Percentiles rank a stretch among this genome's conserved stretches.
Evolutionary conservation across 2,113 vertebrate species (phyloP).

Genomic region (Etheostoma spectabile): DNA sequence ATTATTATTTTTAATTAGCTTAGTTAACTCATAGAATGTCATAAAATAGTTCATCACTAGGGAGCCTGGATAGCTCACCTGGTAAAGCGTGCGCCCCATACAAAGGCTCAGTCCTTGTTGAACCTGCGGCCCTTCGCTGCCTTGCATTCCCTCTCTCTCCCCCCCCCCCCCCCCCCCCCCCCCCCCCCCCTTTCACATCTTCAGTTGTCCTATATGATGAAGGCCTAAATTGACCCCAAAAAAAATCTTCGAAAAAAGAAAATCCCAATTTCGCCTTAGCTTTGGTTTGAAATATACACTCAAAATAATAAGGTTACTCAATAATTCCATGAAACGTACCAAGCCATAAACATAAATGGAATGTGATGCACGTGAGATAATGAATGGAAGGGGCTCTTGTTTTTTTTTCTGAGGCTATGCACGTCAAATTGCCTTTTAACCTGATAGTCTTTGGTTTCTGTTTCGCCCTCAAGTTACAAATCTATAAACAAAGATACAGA

Average conservation of each 20-base stretch:
- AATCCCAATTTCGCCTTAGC: neutral
- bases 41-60: neutral
- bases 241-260: no score
- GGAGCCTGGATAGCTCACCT: no score
- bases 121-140: no score
- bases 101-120: no score
- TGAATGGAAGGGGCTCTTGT: neutral
- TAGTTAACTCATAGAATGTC: neutral
- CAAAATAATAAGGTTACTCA: neutral
- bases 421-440: neutral
- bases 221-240: no score
- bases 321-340: neutral
- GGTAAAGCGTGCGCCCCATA: no score
- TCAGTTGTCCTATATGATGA: no score
- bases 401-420: neutral
- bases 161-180: no score
- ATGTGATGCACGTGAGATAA: neutral
- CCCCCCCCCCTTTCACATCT: no score
- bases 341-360: neutral
- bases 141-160: no score
- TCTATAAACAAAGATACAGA: slow-evolving; percentile 20
- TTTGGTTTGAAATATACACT: neutral
- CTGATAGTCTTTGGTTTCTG: neutral
- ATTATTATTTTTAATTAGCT: neutral
- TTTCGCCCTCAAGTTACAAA: slow-evolving; percentile 18